Conservation (phyloP, 37 sponge, comb jelly and placozoan genomes). For the Amphimedon queenslandica region DNA sequence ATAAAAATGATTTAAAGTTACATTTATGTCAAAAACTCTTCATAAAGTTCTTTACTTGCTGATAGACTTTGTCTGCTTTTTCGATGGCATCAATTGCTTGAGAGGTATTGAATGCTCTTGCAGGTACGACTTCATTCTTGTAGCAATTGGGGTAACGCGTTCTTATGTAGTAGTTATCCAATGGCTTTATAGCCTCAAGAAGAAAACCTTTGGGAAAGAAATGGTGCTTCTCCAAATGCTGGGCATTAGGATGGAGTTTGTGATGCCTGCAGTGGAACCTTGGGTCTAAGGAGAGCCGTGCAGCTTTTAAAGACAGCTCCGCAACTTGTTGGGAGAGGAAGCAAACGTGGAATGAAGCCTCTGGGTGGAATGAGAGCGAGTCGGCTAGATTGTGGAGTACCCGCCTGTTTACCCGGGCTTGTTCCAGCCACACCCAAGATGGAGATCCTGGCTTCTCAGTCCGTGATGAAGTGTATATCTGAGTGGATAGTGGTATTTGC, state of each 20-base stretch:
- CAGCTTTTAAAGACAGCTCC: conserved; percentile 4
- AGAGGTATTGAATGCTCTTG: not conserved
- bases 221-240: not conserved
- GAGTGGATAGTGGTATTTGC: too few relatives aligned
- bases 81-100: not conserved
- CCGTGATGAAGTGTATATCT: too few relatives aligned
- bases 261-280: not conserved
- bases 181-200: not conserved
- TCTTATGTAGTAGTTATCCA: not conserved
- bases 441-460: too few relatives aligned
- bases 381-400: not conserved
- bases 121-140: not conserved
- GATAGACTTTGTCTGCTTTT: not conserved
- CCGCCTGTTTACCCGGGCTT: not conserved
- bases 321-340: conserved; percentile 1
- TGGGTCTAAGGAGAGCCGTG: not conserved
- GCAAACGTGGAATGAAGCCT: not conserved
- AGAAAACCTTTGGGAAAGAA: not conserved
- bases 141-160: not conserved
- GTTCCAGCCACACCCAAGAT: conserved; percentile 2
- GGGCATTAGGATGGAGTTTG: not conserved
- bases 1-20: not conserved
- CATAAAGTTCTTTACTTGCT: not conserved
- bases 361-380: not conserved
- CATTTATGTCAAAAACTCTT: not conserved